Conservation (phyloP, 2,113 vertebrate species). For the Nothoprocta perdicaria region DNA sequence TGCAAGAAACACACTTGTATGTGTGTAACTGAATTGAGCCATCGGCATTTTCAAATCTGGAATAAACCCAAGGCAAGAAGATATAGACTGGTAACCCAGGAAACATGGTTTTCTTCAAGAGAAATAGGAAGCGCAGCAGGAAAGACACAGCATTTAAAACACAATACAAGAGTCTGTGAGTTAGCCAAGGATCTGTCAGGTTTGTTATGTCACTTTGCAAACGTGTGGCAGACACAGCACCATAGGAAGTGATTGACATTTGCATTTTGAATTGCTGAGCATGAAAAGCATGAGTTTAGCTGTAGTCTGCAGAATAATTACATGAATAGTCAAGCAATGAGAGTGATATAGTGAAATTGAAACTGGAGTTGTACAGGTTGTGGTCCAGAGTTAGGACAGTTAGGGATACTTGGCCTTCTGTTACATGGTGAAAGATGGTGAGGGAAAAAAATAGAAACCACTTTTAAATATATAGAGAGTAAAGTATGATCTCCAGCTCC, state of each 20-base stretch:
- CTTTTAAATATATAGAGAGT: neutral
- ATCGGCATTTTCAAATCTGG: neutral
- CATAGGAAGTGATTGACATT: neutral
- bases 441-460: neutral
- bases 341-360: neutral
- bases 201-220: neutral
- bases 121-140: neutral
- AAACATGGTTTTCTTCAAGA: neutral
- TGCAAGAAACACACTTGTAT: neutral
- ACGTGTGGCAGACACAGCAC: accelerated
- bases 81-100: neutral
- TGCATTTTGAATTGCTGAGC: neutral
- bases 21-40: neutral
- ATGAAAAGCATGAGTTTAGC: neutral
- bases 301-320: neutral
- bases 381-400: neutral
- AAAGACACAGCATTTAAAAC: neutral
- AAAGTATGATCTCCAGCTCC: neutral
- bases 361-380: neutral
- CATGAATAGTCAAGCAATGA: accelerated
- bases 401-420: neutral
- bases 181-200: neutral
- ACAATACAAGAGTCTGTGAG: neutral
- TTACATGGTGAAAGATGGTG: neutral
- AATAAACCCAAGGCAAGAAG: neutral